Percentiles rank a stretch among this genome's conserved stretches.
Evolutionary conservation across 2,113 vertebrate genomes (phyloP).

Genomic region (Peucedramus taeniatus): DNA sequence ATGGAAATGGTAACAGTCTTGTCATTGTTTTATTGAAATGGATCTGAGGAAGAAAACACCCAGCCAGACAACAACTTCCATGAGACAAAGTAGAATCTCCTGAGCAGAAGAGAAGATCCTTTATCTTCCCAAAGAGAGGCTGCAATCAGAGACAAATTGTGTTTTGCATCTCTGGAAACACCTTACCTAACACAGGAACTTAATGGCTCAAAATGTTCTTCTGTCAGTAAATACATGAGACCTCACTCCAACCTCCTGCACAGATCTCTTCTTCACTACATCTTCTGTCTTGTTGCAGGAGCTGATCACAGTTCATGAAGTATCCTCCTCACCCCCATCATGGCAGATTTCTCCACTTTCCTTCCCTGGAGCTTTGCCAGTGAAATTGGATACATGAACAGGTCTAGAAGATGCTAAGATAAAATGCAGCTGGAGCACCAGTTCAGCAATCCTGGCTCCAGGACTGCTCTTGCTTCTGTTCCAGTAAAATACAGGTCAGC

Average conservation of each 20-base stretch:
- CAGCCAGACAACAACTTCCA: not conserved
- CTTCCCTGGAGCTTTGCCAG: not conserved
- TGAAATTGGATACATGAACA: too few relatives aligned
- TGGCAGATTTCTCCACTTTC: fast-evolving
- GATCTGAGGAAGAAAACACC: not conserved
- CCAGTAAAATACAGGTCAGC: not conserved
- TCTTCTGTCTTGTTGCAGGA: not conserved
- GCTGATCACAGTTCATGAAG: not conserved
- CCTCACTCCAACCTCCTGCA: not conserved
- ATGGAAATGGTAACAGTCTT: not conserved
- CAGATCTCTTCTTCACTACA: not conserved
- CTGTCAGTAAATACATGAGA: not conserved
- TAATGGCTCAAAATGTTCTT: not conserved
- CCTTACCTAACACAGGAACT: not conserved
- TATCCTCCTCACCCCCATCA: not conserved
- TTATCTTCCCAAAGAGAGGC: not conserved
- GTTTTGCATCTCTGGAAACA: not conserved
- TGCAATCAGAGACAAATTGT: fast-evolving
- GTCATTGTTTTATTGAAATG: not conserved
- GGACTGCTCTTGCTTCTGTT: not conserved
- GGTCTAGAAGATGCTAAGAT: not conserved
- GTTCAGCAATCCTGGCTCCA: not conserved
- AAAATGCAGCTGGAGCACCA: not conserved
- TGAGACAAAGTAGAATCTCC: not conserved
- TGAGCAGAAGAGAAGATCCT: not conserved